Percentiles rank a stretch among this genome's conserved stretches.
Conservation (phyloP, 2,888 invertebrate species). For the Mythimna albipuncta region DNA sequence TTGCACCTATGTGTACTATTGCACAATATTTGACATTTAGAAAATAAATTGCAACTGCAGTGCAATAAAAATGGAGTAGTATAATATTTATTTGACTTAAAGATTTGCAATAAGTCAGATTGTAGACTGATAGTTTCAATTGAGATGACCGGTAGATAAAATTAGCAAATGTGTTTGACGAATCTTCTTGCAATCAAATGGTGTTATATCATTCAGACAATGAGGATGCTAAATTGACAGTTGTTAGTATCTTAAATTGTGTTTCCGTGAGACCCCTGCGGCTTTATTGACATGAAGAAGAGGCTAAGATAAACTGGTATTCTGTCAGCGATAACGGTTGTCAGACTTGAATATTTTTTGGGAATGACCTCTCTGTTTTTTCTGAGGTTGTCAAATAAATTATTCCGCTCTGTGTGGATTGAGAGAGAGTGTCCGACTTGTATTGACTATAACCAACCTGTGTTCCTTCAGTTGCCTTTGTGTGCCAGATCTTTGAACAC, state of each 20-base stretch:
- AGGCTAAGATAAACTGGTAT: no score
- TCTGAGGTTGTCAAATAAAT: no score
- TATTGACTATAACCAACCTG: no score
- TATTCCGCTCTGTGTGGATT: no score
- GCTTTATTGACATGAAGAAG: background rate
- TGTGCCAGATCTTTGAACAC: no score
- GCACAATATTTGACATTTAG: slow-evolving; percentile 37
- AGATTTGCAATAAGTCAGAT: slow-evolving; percentile 22
- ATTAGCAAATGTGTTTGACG: slow-evolving; percentile 4
- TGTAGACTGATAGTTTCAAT: slow-evolving; percentile 9
- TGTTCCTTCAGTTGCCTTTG: no score
- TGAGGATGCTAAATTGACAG: slow-evolving; percentile 1
- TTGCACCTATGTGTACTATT: slow-evolving; percentile 15
- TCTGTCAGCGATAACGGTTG: no score
- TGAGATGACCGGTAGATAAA: slow-evolving; percentile 21
- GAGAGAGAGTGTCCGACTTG: no score
- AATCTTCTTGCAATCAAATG: background rate
- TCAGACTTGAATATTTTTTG: no score
- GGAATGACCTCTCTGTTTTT: no score
- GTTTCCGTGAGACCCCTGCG: background rate
- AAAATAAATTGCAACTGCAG: slow-evolving; percentile 12
- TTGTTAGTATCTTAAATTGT: background rate
- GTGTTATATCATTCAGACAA: slow-evolving; percentile 6
- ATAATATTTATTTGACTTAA: slow-evolving; percentile 20
- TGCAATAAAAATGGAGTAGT: slow-evolving; percentile 19